Percentiles rank a stretch among this genome's conserved stretches.
Evolutionary conservation across 1,140 invertebrate genomes (phyloP).

Genomic region (Pseudomyrmex pallidus): DNA sequence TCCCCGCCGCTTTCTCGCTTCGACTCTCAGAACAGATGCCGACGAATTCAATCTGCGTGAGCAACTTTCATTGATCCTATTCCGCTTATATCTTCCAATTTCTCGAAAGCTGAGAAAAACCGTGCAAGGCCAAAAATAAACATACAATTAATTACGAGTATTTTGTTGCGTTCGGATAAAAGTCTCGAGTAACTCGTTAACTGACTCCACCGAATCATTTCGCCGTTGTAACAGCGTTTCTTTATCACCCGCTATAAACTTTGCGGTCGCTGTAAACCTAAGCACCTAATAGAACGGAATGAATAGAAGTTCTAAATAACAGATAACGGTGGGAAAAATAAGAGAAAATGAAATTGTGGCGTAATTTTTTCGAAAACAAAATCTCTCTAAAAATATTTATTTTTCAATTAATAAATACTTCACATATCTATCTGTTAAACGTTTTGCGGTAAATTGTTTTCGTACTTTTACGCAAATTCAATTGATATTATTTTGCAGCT

Average conservation of each 20-base stretch:
- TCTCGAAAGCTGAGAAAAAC: neutral
- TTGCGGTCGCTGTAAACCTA: slow-evolving; percentile 13
- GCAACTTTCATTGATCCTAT: neutral
- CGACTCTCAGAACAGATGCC: slow-evolving; percentile 6
- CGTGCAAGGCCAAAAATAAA: slow-evolving; percentile 4
- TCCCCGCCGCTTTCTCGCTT: slow-evolving; percentile 25
- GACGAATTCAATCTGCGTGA: neutral
- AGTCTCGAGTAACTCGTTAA: slow-evolving; percentile 21
- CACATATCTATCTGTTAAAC: neutral
- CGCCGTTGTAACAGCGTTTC: neutral
- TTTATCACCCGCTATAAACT: slow-evolving; percentile 21
- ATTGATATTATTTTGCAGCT: slow-evolving; percentile 31
- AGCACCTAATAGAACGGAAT: slow-evolving; percentile 4
- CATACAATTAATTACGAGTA: slow-evolving; percentile 61
- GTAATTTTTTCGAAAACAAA: slow-evolving; percentile 27
- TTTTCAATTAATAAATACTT: too few relatives aligned
- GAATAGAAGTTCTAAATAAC: neutral
- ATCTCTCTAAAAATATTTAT: neutral
- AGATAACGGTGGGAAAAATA: neutral
- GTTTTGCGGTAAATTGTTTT: neutral
- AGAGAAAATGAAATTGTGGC: neutral
- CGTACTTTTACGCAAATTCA: slow-evolving; percentile 47
- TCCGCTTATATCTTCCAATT: neutral
- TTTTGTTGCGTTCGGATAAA: slow-evolving; percentile 20
- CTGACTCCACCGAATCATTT: slow-evolving; percentile 15